Evolutionary conservation across 2,888 invertebrate species (phyloP), one percentile per base, ranked within the genome.

Genomic region (Dynastes grantii): DNA sequence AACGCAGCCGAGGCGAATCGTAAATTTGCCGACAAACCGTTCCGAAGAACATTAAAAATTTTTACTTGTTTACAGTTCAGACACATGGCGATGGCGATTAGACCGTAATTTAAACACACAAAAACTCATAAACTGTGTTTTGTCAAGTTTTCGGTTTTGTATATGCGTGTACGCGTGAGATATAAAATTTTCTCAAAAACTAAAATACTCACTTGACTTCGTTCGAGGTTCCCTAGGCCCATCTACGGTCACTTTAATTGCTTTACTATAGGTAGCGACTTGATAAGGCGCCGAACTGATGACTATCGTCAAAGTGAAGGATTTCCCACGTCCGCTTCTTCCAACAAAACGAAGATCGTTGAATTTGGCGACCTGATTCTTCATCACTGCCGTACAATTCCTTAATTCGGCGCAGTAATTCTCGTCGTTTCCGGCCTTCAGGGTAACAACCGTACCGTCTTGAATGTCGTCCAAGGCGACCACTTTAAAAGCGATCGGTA

Each of bases 241-340:
- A 87, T 99, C 99, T 49, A 99, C 99, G 29, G 99, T 99, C 78
- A 99, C 98, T 92, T 99, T 99, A 89, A 99, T 99, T 76, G 98
- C 98, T 88, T 98, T 98, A 85, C 91, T 94, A 89, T 98, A 99
- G 3, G 97, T 95, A 71, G 98, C 97, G 40, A 98, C 94, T 91
- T 98, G 98, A 82, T 92, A 91, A 9, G 93, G 93, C 83, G 92
- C 92, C 22, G 94, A 92, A 87, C 94, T 94, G 86, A 99, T 96
- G 83, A 96, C 96, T 88, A 99, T 99, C 83, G 98, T 97, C 85
- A 99, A 89, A 9, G 97, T 95, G 89, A 99, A 99, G 61, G 96
- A 95, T 89, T 99, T 99, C 75, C 99, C 99, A 88, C 99, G 91
- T 1, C 99, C 99, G 83, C 98, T 98, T 79, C 98, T 92, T 5